Conservation (phyloP, 1,140 invertebrate species). For the Megathymus violae region DNA sequence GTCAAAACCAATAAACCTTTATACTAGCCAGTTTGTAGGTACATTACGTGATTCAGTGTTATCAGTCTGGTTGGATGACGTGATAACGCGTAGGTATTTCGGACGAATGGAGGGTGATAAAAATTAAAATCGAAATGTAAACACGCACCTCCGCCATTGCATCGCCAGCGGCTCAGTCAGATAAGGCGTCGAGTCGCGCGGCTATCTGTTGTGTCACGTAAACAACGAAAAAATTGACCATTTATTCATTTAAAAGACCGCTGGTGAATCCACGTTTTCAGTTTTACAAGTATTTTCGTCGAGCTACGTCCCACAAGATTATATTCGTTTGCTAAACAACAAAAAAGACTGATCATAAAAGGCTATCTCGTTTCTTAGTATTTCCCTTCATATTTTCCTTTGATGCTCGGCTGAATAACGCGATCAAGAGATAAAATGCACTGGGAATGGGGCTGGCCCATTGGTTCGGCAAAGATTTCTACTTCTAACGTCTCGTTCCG, state of each 20-base stretch:
- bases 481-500: slow-evolving; percentile 48
- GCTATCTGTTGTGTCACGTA: slow-evolving; percentile 34
- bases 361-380: slow-evolving; percentile 65
- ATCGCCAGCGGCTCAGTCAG: slow-evolving; percentile 49
- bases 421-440: slow-evolving; percentile 79
- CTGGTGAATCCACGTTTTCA: slow-evolving; percentile 27
- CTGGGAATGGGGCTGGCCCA: slow-evolving; percentile 51
- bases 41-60: slow-evolving; percentile 60
- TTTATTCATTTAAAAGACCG: slow-evolving; percentile 28
- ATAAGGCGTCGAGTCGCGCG: slow-evolving; percentile 42
- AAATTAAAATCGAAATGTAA: slow-evolving; percentile 65
- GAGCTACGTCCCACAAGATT: slow-evolving; percentile 11
- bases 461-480: slow-evolving; percentile 63
- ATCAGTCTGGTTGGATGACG: slow-evolving; percentile 60
- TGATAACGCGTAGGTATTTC: slow-evolving; percentile 68
- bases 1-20: slow-evolving; percentile 25
- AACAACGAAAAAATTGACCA: slow-evolving; percentile 35
- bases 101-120: slow-evolving; percentile 59
- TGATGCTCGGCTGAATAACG: slow-evolving; percentile 78
- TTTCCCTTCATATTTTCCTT: slow-evolving; percentile 72
- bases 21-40: slow-evolving; percentile 48
- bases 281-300: slow-evolving; percentile 18
- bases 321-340: slow-evolving; percentile 29
- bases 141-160: slow-evolving; percentile 52
- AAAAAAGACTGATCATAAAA: slow-evolving; percentile 50